Percentiles rank a stretch among this genome's conserved stretches.
phyloP scores from a whole-genome alignment of 2,113 vertebrate species.

The Neoarius graeffei region DNA sequence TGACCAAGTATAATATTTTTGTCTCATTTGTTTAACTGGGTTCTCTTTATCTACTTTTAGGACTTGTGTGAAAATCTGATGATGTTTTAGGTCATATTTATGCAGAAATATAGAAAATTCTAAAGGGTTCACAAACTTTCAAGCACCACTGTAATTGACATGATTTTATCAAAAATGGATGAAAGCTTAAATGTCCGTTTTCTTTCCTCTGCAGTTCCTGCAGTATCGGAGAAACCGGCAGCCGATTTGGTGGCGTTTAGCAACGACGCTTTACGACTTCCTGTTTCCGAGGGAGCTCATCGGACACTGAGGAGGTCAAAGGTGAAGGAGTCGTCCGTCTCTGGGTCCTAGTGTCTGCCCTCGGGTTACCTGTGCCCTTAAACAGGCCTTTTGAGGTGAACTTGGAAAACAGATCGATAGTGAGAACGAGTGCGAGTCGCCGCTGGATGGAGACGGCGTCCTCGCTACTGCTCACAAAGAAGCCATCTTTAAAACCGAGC shows the following conservation, averaged over 20 bases:
- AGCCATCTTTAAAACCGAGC: slow-evolving; percentile 43
- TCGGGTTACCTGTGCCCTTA: not conserved
- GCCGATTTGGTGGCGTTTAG: slow-evolving; percentile 37
- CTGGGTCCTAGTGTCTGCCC: slow-evolving; percentile 2
- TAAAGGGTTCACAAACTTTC: too few species aligned
- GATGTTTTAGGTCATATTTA: too few species aligned
- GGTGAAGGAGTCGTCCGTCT: slow-evolving; percentile 12
- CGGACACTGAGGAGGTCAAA: slow-evolving; percentile 22
- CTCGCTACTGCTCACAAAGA: slow-evolving; percentile 20
- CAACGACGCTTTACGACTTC: slow-evolving; percentile 38
- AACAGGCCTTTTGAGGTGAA: slow-evolving; percentile 4
- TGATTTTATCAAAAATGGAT: too few species aligned
- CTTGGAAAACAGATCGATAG: not conserved
- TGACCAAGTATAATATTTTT: too few species aligned
- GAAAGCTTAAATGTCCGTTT: not conserved
- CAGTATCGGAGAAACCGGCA: slow-evolving; percentile 27
- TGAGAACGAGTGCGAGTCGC: slow-evolving; percentile 10
- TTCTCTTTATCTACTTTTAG: too few species aligned
- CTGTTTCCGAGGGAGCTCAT: slow-evolving; percentile 43
- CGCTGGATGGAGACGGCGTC: slow-evolving; percentile 36
- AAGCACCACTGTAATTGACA: too few species aligned
- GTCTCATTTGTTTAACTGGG: too few species aligned
- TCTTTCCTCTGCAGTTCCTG: slow-evolving; percentile 30
- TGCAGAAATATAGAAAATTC: too few species aligned
- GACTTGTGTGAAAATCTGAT: too few species aligned